phyloP scores from a whole-genome alignment of 2,797 vertebrate species.

The Helostoma temminkii region DNA sequence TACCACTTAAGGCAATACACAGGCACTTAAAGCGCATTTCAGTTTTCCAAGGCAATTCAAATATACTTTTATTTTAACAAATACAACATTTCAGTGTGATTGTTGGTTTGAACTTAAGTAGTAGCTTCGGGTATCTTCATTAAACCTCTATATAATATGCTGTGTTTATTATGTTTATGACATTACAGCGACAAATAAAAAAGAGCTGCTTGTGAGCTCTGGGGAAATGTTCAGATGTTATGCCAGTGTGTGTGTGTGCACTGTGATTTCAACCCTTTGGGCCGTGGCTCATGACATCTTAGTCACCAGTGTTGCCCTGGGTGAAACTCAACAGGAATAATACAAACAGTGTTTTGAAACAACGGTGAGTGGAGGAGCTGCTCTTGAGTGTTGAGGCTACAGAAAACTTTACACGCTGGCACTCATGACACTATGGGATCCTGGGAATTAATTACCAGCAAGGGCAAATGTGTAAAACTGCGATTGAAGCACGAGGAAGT shows the following conservation, averaged over 20 bases:
- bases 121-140: not conserved
- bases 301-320: constrained; percentile 23
- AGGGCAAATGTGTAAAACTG: constrained; percentile 56
- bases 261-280: constrained; percentile 31
- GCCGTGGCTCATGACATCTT: constrained; percentile 55
- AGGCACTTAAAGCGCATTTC: constrained; percentile 30
- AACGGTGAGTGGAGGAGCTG: constrained; percentile 12
- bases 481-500: constrained; percentile 52
- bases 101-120: constrained; percentile 30
- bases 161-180: not conserved
- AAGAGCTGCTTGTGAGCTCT: constrained; percentile 16
- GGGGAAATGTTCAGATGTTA: constrained; percentile 25
- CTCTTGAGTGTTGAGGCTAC: not conserved
- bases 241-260: constrained; percentile 9
- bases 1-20: constrained; percentile 46
- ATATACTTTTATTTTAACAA: constrained; percentile 18
- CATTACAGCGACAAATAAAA: constrained; percentile 10
- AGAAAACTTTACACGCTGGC: constrained; percentile 9
- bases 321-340: constrained; percentile 44
- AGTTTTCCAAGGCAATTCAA: constrained; percentile 39
- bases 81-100: constrained; percentile 14
- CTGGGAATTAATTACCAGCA: constrained; percentile 74
- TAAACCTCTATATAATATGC: not conserved
- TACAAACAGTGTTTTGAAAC: not conserved
- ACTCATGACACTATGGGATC: constrained; percentile 49